Base-by-base conservation (phyloP, 2,797 vertebrate genomes). In the Gastrophryne carolinensis region DNA sequence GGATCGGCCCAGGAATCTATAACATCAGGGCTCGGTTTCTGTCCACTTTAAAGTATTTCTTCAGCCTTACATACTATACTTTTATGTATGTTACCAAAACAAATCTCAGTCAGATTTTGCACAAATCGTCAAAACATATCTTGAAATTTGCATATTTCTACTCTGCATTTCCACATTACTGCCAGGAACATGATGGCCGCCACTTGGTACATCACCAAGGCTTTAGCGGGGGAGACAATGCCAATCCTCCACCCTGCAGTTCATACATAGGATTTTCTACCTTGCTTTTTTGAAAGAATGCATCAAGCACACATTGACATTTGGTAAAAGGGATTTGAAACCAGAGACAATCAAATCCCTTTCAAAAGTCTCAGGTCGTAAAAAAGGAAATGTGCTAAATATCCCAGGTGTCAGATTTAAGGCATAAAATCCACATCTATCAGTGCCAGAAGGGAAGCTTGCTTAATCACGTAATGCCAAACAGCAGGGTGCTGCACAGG, bases 311-410 rank as follows among this genome's bases (percentile, higher is more conserved):
- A 53, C 64, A 67, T 17, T 53, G 64, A 67, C 21, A 53, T 67
- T 53, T 67, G 64, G 53, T 53, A 67, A 53, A 53, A 53, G 49
- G 19, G 64, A 67, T 53, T 67, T 53, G 13, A 67, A 53, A 67
- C 30, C 47, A 67, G 64, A 67, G 64, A 67, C 64, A 53, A 67
- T 53, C 64, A 53, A 67, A 67, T 67, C 64, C 47, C 21, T 52
- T 53, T 67, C 47, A 67, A n/a, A n/a, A 53, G 47, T 26, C 64
- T 67, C 49, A 11, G 21, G 32, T 54, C 49, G 21, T 37, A 39
- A 53, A 67, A 67, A 47, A 7, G 17, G 35, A 61, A 47, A 67
- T 37, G 37, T 67, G 21, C 64, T 2, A 67, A 53, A 67, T 66
- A 66, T 66, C 63, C 52, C 63, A 66, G 47, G 49, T 53, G 49